Evolutionary conservation across 2,888 invertebrate species (phyloP), one percentile per base, ranked within the genome.

Genomic region (Pheosia tremula): DNA sequence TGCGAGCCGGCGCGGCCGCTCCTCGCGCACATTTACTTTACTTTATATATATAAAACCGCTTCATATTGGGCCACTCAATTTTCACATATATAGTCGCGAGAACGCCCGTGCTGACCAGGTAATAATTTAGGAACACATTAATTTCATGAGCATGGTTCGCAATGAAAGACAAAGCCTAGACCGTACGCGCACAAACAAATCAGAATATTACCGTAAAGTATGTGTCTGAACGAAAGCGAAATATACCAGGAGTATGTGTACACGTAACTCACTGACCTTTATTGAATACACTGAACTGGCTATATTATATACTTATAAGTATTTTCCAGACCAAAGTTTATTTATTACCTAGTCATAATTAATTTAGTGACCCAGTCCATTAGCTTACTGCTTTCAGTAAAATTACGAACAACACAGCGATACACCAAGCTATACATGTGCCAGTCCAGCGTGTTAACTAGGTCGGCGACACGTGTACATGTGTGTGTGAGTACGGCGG

Each of bases 101-200:
- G 38, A 37, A 36, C 50, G 58, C 24, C 10, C 39, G 54, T 47
- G 54, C 69, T 11, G 10, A 41, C 45, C 50, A 24, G 24, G 39
- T 13, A 37, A 37, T 53, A 53, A 37, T 53, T 53, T 53, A 11
- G 10, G 24, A 50, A 50, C 24, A 50, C 10, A 53, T 37, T 37
- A 37, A 37, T 52, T n/a, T n/a, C 36, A 60, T 49, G 38, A 55
- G 56, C 36, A 54, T 56, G 36, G 24, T 56, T 75, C 68, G 75
- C 71, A 74, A 80, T 82, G 83, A 80, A 82, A 82, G 86, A 85
- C 86, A 82, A 83, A 83, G 82, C 85, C 75, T 74, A 78, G 82
- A 76, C 62, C 57, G 57, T 43, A 5, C 36, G 53, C 53, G 52
- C 52, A 36, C 52, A 52, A 52, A 37, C 2, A 37, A 37, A 50